Evolutionary conservation across 1,140 invertebrate genomes (phyloP).

Genomic region (Scaptomyza pallida): DNA sequence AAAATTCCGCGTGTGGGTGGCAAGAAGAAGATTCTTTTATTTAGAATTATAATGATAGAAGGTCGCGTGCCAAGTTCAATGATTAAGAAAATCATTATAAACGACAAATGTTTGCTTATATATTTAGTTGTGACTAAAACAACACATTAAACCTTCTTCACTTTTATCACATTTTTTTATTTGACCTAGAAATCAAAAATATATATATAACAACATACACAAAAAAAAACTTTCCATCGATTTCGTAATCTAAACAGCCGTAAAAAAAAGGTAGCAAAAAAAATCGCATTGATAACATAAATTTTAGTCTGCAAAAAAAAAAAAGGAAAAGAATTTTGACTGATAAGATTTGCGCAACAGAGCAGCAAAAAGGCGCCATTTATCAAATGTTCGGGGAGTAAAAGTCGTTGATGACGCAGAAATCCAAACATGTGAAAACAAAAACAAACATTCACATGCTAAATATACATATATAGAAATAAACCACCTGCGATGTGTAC

Average conservation of each 20-base stretch:
- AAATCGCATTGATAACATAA: slow-evolving; percentile 48
- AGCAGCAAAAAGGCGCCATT: slow-evolving; percentile 22
- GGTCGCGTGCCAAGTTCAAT: slow-evolving; percentile 66
- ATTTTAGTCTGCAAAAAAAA: slow-evolving; percentile 38
- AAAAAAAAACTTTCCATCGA: slow-evolving; percentile 63
- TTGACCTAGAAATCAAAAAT: slow-evolving; percentile 56
- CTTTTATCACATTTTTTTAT: slow-evolving; percentile 15
- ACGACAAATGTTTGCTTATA: too few species aligned
- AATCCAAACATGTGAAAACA: background rate
- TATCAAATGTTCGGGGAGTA: slow-evolving; percentile 42
- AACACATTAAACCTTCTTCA: background rate
- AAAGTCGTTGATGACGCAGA: slow-evolving; percentile 29
- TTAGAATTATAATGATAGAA: slow-evolving; percentile 33
- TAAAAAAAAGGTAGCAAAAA: slow-evolving; percentile 1
- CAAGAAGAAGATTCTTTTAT: slow-evolving; percentile 36
- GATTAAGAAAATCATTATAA: slow-evolving; percentile 16
- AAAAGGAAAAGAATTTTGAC: slow-evolving; percentile 35
- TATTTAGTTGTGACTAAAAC: too few species aligned
- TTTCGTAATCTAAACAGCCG: slow-evolving; percentile 54
- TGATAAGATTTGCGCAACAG: slow-evolving; percentile 54
- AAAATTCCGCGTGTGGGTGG: slow-evolving; percentile 18
- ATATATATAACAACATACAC: too few species aligned
- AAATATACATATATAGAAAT: background rate
- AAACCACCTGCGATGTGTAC: slow-evolving; percentile 1
- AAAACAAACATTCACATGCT: background rate